phyloP scores from a whole-genome alignment of 2,797 vertebrate genomes.

The Crypturellus tataupa region DNA sequence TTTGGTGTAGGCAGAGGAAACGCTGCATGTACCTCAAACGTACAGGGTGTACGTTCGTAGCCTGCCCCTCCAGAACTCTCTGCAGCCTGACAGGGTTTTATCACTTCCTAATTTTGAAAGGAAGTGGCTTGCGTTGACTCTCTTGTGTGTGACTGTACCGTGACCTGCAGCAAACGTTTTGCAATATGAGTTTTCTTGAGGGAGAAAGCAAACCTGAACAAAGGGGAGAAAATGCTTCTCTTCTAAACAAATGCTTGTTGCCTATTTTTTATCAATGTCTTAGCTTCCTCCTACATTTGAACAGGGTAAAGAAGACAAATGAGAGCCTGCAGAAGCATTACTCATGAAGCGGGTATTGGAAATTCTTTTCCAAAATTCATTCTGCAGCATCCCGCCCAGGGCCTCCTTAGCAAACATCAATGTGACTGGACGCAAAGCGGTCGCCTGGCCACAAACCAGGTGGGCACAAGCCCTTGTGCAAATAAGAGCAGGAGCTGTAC shows the following conservation, averaged over 20 bases:
- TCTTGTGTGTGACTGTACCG: rapidly evolving
- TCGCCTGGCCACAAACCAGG: background rate
- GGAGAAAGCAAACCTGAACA: background rate
- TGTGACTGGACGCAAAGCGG: background rate
- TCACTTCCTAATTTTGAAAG: background rate
- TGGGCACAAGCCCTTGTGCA: background rate
- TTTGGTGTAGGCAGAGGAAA: background rate
- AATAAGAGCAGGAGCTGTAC: rapidly evolving
- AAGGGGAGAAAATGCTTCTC: rapidly evolving
- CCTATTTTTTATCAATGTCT: background rate
- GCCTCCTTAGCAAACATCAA: rapidly evolving
- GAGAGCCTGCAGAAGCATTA: background rate
- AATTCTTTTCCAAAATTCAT: background rate
- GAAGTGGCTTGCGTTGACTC: background rate
- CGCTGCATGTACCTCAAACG: background rate
- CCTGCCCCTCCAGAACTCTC: background rate
- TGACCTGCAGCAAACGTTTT: background rate
- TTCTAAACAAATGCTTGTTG: background rate
- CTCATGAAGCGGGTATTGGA: rapidly evolving
- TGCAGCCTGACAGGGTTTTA: background rate
- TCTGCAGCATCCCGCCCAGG: rapidly evolving
- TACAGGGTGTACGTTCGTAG: background rate
- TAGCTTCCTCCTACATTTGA: background rate
- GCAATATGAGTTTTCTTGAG: background rate
- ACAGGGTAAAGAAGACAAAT: background rate